Conservation (phyloP, 2,113 vertebrate species). For the Megaceryle torquata region DNA sequence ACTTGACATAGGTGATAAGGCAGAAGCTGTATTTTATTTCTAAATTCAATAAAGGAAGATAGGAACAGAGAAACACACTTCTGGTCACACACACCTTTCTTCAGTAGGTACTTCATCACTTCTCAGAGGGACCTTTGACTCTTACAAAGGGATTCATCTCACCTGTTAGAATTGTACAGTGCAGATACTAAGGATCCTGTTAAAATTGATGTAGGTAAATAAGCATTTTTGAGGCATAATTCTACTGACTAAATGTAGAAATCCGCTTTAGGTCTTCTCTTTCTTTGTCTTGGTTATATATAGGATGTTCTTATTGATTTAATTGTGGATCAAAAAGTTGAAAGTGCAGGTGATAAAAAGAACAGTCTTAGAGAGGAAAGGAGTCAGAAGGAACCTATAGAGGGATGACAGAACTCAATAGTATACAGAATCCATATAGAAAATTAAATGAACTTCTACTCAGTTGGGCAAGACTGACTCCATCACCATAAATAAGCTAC, state of each 20-base stretch:
- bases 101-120: accelerated
- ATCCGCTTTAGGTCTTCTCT: background rate
- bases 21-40: background rate
- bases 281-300: background rate
- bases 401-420: background rate
- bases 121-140: background rate
- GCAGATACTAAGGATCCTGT: background rate
- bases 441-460: background rate
- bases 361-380: background rate
- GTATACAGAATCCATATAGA: background rate
- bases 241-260: background rate
- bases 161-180: background rate
- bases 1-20: background rate
- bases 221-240: background rate
- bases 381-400: background rate
- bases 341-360: background rate
- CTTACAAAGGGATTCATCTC: background rate
- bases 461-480: background rate
- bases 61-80: background rate
- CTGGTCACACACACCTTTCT: background rate
- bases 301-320: background rate
- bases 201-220: background rate
- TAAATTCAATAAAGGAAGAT: background rate
- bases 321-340: background rate
- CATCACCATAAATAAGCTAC: background rate